Evolutionary conservation across 2,113 vertebrate genomes (phyloP).

Genomic region (Conger conger): DNA sequence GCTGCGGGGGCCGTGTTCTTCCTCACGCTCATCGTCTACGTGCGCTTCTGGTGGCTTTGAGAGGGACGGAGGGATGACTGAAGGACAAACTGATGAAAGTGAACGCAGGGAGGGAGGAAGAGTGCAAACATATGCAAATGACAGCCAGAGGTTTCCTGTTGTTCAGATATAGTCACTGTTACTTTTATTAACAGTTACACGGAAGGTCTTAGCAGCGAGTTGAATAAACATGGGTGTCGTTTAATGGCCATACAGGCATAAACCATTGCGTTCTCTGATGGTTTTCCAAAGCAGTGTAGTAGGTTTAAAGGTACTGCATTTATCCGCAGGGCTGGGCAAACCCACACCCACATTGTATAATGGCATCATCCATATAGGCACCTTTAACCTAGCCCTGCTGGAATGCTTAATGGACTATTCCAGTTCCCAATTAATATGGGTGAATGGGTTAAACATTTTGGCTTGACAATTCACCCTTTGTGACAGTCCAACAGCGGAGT

Average conservation of each 20-base stretch:
- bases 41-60: conserved; percentile 99
- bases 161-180: conserved; percentile 11
- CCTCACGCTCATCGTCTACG: conserved; percentile 96
- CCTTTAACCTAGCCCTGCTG: neutral
- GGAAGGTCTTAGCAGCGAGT: neutral
- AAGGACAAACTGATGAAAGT: neutral
- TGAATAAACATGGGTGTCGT: neutral
- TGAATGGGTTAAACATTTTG: neutral
- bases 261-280: neutral
- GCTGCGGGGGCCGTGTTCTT: conserved; percentile 93
- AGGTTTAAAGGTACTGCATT: neutral
- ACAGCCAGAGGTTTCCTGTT: neutral
- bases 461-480: neutral
- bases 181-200: conserved; percentile 12
- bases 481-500: neutral
- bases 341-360: neutral
- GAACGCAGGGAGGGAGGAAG: conserved; percentile 12
- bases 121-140: neutral
- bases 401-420: neutral
- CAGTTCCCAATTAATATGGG: neutral
- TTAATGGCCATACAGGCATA: neutral
- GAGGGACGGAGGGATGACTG: conserved; percentile 5
- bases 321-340: neutral
- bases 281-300: neutral
- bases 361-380: neutral